Conservation (phyloP, 2,888 invertebrate genomes). For the Cephus rjabovi region DNA sequence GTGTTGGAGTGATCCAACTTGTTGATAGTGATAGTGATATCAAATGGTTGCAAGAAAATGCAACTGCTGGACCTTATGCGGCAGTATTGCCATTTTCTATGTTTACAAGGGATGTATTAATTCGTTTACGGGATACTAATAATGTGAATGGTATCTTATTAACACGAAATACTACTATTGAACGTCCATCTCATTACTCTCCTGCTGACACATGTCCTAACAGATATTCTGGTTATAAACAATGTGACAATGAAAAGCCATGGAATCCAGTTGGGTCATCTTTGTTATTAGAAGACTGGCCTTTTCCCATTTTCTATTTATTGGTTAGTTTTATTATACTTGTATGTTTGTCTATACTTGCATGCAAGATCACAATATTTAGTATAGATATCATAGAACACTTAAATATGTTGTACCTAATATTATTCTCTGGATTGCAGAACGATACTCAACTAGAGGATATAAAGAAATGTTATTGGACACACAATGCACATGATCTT, state of each 20-base stretch:
- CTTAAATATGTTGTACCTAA: neutral
- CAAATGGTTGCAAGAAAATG: constrained; percentile 77
- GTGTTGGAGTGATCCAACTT: constrained; percentile 86
- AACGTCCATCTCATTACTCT: constrained; percentile 50
- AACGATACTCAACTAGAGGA: constrained; percentile 52
- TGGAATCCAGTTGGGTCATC: constrained; percentile 89
- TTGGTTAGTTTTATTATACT: constrained; percentile 44
- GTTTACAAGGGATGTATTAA: constrained; percentile 71
- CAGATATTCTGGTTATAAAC: constrained; percentile 72
- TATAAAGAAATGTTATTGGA: constrained; percentile 67
- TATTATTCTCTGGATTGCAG: constrained; percentile 33
- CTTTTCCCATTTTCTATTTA: constrained; percentile 89
- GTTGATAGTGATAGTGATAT: constrained; percentile 76
- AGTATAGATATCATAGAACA: too few species aligned
- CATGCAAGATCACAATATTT: too few species aligned
- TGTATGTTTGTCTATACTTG: neutral
- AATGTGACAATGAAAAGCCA: constrained; percentile 67
- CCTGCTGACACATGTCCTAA: constrained; percentile 87
- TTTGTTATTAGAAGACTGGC: constrained; percentile 82
- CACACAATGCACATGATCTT: constrained; percentile 78
- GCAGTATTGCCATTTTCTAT: constrained; percentile 76
- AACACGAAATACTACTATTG: constrained; percentile 67
- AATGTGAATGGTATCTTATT: constrained; percentile 78
- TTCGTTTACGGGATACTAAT: constrained; percentile 68
- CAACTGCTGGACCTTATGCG: constrained; percentile 85